Conservation (phyloP, 2,113 vertebrate genomes). For the Microtus montanus region DNA sequence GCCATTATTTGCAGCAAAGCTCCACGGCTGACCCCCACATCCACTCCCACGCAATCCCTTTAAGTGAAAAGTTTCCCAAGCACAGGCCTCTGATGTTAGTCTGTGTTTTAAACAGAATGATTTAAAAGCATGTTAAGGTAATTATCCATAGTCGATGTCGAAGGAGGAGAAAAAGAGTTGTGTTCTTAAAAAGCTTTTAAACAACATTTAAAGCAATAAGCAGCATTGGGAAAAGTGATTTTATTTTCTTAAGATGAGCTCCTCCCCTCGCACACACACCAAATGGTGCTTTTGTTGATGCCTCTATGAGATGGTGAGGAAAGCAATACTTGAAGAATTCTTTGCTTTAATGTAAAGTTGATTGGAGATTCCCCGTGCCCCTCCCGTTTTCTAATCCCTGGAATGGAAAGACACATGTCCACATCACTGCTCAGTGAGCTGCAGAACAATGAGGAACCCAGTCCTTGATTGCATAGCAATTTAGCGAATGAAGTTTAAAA, state of each 20-base stretch:
- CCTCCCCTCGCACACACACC: not conserved
- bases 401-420: conserved; percentile 20
- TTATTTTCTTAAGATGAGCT: conserved; percentile 58
- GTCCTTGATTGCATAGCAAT: conserved; percentile 33
- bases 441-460: conserved; percentile 51
- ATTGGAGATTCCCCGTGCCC: conserved; percentile 34
- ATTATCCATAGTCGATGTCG: conserved; percentile 75
- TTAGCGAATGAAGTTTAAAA: not conserved
- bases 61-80: conserved; percentile 78
- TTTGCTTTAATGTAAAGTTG: conserved; percentile 69
- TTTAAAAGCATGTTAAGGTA: conserved; percentile 77
- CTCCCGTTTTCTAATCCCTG: not conserved
- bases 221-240: conserved; percentile 68
- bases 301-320: conserved; percentile 20
- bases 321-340: conserved; percentile 62
- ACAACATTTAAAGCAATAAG: conserved; percentile 76
- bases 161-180: conserved; percentile 70
- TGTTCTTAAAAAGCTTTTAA: conserved; percentile 78
- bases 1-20: conserved; percentile 8
- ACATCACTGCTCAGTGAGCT: conserved; percentile 1
- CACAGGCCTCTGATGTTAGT: conserved; percentile 49
- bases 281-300: conserved; percentile 57
- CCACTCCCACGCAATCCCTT: conserved; percentile 55
- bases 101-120: conserved; percentile 77
- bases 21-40: conserved; percentile 37